phyloP scores from a whole-genome alignment of 1,140 invertebrate genomes.

The Ceratina japonica region DNA sequence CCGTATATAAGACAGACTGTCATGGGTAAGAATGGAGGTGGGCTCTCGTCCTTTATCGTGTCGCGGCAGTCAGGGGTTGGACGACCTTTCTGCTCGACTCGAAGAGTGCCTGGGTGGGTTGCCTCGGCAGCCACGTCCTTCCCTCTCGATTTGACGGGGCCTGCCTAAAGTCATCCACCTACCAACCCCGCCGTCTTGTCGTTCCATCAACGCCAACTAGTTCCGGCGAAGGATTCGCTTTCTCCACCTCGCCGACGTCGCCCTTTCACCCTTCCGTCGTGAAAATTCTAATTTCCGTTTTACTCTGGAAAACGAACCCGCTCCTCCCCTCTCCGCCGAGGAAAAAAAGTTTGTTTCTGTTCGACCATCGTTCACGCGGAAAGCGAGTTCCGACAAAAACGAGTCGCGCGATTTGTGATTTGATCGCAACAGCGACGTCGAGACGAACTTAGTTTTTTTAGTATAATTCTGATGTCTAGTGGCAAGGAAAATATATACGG shows the following conservation, averaged over 20 bases:
- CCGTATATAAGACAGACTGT: constrained; percentile 52
- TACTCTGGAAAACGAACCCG: background rate
- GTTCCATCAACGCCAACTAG: constrained; percentile 61
- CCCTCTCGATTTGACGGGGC: constrained; percentile 56
- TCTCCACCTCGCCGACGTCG: constrained; percentile 14
- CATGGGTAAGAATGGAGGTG: constrained; percentile 44
- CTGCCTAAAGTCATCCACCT: constrained; percentile 47
- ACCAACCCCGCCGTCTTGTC: constrained; percentile 25
- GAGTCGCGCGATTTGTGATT: background rate
- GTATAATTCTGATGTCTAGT: too few relatives aligned
- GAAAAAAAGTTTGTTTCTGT: background rate
- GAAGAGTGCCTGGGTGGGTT: background rate
- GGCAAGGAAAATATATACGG: too few relatives aligned
- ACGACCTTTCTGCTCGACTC: constrained; percentile 48
- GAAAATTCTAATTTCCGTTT: constrained; percentile 49
- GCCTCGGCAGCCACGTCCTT: constrained; percentile 21
- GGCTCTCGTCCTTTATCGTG: constrained; percentile 53
- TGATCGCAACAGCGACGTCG: too few relatives aligned
- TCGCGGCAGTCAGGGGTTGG: constrained; percentile 43
- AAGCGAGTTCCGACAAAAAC: too few relatives aligned
- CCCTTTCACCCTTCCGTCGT: background rate
- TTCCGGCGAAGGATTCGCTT: constrained; percentile 45
- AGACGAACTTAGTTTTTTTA: too few relatives aligned
- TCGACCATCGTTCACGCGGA: background rate
- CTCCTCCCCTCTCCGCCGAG: background rate